Conservation (phyloP, 2,113 vertebrate genomes). For the Hassar affinis region DNA sequence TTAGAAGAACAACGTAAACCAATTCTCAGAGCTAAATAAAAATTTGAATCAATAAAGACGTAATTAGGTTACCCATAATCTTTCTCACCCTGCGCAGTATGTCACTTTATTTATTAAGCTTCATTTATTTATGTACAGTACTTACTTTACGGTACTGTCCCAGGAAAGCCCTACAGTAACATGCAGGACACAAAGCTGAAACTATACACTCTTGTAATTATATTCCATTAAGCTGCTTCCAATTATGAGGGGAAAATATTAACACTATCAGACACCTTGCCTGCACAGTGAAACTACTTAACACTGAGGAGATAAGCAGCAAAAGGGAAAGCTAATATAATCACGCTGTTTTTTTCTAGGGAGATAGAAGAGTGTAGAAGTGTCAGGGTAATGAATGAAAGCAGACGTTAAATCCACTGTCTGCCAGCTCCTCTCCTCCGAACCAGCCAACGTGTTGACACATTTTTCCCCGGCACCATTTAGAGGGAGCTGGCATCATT, state of each 20-base stretch:
- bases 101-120: neutral
- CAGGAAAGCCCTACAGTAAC: neutral
- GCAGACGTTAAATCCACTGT: constrained; percentile 72
- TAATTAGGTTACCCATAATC: constrained; percentile 34
- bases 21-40: constrained; percentile 30
- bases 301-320: constrained; percentile 29
- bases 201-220: constrained; percentile 4
- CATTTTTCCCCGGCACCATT: constrained; percentile 68
- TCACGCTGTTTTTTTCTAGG: constrained; percentile 55
- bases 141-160: neutral
- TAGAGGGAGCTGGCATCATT: constrained; percentile 88
- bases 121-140: constrained; percentile 20
- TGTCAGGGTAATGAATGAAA: constrained; percentile 61
- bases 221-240: constrained; percentile 18
- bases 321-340: constrained; percentile 70
- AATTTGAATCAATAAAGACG: constrained; percentile 20
- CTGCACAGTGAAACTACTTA: constrained; percentile 3
- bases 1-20: constrained; percentile 23
- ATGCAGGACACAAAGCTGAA: neutral
- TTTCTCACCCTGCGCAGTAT: neutral
- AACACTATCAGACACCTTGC: constrained; percentile 20
- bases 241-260: constrained; percentile 22
- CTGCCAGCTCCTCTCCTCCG: constrained; percentile 51
- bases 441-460: constrained; percentile 59
- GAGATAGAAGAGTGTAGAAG: constrained; percentile 40